Evolutionary conservation across 2,113 vertebrate genomes (phyloP).

Genomic region (human): DNA sequence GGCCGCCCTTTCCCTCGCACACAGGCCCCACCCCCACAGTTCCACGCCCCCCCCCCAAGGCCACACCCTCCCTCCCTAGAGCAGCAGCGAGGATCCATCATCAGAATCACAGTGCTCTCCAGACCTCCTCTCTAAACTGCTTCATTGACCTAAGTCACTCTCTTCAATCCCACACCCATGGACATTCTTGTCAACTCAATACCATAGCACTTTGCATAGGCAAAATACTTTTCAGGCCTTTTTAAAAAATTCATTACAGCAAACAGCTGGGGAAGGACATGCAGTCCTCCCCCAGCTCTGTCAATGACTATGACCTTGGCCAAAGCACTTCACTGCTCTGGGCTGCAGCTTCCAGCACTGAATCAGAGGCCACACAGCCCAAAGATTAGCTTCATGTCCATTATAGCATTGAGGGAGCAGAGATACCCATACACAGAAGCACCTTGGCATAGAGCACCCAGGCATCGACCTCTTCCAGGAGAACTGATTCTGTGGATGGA

Average conservation of each 20-base stretch:
- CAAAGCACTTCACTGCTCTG: background rate
- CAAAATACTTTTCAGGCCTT: background rate
- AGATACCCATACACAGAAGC: background rate
- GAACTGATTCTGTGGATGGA: background rate
- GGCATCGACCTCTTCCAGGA: background rate
- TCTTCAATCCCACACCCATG: background rate
- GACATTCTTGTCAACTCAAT: background rate
- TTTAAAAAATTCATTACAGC: background rate
- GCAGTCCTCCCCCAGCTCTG: background rate
- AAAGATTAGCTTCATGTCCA: background rate
- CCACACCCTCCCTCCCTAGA: no score
- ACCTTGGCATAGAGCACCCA: background rate
- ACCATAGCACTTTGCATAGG: background rate
- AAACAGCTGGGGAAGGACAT: background rate
- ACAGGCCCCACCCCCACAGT: background rate
- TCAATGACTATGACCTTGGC: background rate
- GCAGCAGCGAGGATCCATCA: fast-evolving
- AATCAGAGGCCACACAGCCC: background rate
- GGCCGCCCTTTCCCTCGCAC: no score
- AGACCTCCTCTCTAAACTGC: background rate
- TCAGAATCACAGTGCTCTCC: background rate
- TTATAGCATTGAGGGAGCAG: background rate
- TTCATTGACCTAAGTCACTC: background rate
- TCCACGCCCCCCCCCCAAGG: background rate
- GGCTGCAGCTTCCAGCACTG: background rate